These are phyloP conservation scores for Nanorana parkeri DNA, from an alignment of 2,113 vertebrate species.

Conservation along the genomic window DNA sequence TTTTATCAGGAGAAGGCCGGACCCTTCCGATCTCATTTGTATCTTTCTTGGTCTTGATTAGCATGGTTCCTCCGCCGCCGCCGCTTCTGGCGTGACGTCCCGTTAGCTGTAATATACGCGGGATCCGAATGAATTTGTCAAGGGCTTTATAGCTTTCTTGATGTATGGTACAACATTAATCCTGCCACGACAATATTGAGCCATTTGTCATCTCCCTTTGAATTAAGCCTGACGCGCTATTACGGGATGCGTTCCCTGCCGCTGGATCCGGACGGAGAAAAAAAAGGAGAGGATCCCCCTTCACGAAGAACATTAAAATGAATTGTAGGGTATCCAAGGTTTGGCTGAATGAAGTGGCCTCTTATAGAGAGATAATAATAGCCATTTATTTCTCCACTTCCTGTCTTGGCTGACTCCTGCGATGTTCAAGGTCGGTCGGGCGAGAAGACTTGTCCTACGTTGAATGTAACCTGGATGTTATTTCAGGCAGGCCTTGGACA, in stretches of 20 bases:
- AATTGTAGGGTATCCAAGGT: conserved; percentile 68
- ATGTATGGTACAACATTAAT: conserved; percentile 67
- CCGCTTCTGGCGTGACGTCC: conserved; percentile 27
- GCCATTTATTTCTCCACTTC: conserved; percentile 63
- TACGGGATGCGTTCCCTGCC: conserved; percentile 73
- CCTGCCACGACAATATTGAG: conserved; percentile 70
- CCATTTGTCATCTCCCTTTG: conserved; percentile 73
- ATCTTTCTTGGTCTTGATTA: neutral
- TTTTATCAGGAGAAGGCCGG: neutral
- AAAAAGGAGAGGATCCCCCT: conserved; percentile 62
- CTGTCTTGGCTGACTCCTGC: conserved; percentile 19
- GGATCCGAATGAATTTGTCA: conserved; percentile 71
- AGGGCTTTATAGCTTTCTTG: conserved; percentile 69
- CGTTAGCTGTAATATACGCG: conserved; percentile 69
- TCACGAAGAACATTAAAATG: conserved; percentile 68
- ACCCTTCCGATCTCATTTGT: neutral
- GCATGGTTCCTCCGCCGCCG: conserved; percentile 25
- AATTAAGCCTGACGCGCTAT: conserved; percentile 70
- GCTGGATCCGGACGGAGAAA: conserved; percentile 64
- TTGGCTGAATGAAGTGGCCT: conserved; percentile 63
- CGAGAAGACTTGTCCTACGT: neutral
- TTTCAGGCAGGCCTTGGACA: too few species aligned
- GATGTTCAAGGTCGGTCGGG: neutral
- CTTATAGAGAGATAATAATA: conserved; percentile 57
- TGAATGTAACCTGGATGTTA: too few species aligned